These are phyloP conservation scores for Phallusia fumigata DNA, from an alignment of 23 tunicate genomes.

Conservation along the genomic window DNA sequence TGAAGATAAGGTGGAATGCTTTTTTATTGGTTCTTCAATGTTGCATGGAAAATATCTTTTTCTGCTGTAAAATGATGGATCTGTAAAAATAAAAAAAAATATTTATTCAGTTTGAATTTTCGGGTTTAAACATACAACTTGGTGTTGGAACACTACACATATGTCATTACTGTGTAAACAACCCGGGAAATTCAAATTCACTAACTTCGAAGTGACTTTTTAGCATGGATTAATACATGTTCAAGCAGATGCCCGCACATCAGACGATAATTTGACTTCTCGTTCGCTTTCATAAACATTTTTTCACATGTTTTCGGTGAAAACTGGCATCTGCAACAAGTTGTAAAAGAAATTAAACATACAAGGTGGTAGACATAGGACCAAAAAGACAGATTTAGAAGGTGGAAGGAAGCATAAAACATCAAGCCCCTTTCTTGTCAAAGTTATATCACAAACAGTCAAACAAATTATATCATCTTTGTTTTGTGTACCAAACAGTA, in stretches of 20 bases:
- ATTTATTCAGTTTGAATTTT: too few species aligned
- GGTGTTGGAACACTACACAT: too few species aligned
- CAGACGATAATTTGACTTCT: neutral
- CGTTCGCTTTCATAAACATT: neutral
- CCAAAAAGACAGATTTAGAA: too few species aligned
- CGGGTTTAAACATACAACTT: too few species aligned
- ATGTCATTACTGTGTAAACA: too few species aligned
- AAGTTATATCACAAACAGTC: too few species aligned
- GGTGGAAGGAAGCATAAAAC: too few species aligned
- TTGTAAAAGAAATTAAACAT: neutral
- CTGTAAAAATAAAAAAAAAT: neutral
- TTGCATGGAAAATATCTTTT: neutral
- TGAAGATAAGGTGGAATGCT: too few species aligned
- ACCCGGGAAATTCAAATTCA: neutral
- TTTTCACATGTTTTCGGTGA: neutral
- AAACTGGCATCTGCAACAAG: neutral
- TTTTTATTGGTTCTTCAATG: neutral
- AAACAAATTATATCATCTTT: neutral
- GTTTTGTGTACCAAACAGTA: neutral
- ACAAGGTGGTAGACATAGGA: too few species aligned
- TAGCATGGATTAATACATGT: neutral
- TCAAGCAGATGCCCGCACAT: constrained; percentile 5
- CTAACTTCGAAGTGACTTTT: neutral
- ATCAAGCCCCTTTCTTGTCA: too few species aligned
- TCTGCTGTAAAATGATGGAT: neutral